Evolutionary conservation across 2,888 invertebrate genomes (phyloP).

Genomic region (Apamea crenata): DNA sequence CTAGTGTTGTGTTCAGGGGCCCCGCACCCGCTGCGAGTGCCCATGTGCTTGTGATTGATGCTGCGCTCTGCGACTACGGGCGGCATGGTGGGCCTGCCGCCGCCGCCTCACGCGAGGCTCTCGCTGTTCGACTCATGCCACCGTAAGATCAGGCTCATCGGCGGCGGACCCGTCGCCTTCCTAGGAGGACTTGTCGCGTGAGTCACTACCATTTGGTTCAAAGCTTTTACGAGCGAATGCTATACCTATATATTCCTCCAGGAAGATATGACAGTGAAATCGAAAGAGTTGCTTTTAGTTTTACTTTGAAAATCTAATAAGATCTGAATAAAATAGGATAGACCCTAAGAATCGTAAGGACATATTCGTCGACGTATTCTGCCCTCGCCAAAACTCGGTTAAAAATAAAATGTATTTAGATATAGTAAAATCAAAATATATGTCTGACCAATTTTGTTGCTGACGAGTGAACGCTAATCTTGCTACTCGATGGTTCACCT

Average conservation of each 20-base stretch:
- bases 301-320: neutral
- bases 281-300: neutral
- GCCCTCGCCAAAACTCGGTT: neutral
- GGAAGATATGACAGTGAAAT: neutral
- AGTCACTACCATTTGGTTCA: slow-evolving; percentile 76
- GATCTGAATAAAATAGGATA: neutral
- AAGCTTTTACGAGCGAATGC: neutral
- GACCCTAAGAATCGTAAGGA: neutral
- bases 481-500: slow-evolving; percentile 10
- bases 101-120: slow-evolving; percentile 89
- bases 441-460: neutral
- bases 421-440: too few species aligned
- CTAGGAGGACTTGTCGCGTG: slow-evolving; percentile 93
- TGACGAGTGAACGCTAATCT: slow-evolving; percentile 20
- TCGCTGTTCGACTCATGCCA: slow-evolving; percentile 94
- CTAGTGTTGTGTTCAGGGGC: slow-evolving; percentile 67
- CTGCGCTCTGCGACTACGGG: slow-evolving; percentile 88
- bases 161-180: slow-evolving; percentile 92
- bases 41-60: slow-evolving; percentile 81
- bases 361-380: neutral
- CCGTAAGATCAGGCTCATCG: slow-evolving; percentile 93
- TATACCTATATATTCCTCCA: neutral
- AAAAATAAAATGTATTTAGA: neutral
- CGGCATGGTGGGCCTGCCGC: slow-evolving; percentile 83
- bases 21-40: slow-evolving; percentile 71